Conservation (phyloP, 2,797 vertebrate species). For the Nothura maculosa region DNA sequence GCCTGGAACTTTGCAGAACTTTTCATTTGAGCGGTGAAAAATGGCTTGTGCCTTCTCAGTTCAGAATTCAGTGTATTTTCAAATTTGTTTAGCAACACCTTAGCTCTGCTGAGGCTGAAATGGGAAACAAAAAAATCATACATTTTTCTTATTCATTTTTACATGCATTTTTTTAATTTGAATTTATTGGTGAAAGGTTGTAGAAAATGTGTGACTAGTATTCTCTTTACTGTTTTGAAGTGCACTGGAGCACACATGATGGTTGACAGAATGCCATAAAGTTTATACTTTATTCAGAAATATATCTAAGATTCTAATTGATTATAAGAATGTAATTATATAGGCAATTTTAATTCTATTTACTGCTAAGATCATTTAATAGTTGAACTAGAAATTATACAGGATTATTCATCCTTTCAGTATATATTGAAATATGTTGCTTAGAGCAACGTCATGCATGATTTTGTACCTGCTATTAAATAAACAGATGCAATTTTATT, state of each 20-base stretch:
- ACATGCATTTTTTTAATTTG: not conserved
- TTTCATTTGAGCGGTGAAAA: not conserved
- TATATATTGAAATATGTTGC: not conserved
- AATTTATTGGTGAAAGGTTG: not conserved
- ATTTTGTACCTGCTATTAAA: not conserved
- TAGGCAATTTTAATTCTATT: not conserved
- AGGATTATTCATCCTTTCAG: not conserved
- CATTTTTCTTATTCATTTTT: not conserved
- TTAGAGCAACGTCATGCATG: not conserved
- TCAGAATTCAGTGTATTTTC: not conserved
- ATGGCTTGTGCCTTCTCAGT: not conserved
- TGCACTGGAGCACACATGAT: not conserved
- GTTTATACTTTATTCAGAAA: not conserved
- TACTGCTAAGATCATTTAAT: not conserved
- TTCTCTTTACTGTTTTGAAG: not conserved
- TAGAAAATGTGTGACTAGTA: not conserved
- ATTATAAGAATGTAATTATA: not conserved
- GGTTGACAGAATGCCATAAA: not conserved
- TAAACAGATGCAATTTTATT: not conserved
- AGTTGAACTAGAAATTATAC: not conserved
- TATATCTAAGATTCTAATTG: not conserved
- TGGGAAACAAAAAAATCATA: not conserved
- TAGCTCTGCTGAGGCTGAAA: not conserved
- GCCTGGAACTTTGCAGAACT: not conserved
- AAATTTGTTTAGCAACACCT: not conserved